phyloP scores from a whole-genome alignment of 2,113 vertebrate genomes.

The Martes martes region DNA sequence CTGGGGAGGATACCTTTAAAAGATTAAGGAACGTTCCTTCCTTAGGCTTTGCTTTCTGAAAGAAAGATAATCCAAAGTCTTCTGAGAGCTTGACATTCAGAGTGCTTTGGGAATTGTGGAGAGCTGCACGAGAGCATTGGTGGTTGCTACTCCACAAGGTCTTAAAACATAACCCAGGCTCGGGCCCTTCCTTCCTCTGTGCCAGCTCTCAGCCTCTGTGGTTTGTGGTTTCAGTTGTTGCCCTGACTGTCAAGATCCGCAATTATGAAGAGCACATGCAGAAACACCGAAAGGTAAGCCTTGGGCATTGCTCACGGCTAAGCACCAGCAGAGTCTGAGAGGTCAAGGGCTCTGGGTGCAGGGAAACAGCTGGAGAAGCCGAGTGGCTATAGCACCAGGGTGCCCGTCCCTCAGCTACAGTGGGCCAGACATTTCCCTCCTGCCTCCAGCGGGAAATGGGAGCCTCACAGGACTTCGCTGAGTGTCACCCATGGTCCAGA shows the following conservation, averaged over 20 bases:
- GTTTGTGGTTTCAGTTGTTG: constrained; percentile 86
- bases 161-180: not conserved
- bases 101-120: not conserved
- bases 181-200: constrained; percentile 58
- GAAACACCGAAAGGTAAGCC: constrained; percentile 90
- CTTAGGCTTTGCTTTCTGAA: constrained; percentile 24
- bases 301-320: not conserved
- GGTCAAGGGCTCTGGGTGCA: not conserved
- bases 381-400: not conserved
- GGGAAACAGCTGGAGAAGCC: not conserved
- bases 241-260: constrained; percentile 90
- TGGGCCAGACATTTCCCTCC: not conserved
- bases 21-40: not conserved
- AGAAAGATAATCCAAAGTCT: not conserved
- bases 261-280: constrained; percentile 92
- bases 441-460: not conserved
- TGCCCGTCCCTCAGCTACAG: not conserved
- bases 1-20: not conserved
- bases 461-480: not conserved
- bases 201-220: constrained; percentile 66
- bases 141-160: constrained; percentile 35
- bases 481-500: not conserved
- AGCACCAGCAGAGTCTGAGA: not conserved
- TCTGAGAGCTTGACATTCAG: constrained; percentile 4
- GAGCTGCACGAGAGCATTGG: not conserved